Conservation (phyloP, 2,888 invertebrate species). For the Drosophila helvetica region DNA sequence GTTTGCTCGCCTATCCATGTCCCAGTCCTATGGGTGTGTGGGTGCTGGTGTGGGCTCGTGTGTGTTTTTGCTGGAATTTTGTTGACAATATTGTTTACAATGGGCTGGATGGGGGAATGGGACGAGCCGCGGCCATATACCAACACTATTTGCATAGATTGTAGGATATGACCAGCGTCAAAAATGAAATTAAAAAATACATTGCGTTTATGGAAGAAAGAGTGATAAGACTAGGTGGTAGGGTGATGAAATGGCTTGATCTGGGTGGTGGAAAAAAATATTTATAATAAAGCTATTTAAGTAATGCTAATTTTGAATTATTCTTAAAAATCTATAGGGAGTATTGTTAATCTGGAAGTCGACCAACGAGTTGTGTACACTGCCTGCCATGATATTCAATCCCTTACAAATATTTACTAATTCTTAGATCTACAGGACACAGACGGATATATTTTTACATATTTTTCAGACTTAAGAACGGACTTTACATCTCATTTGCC, state of each 20-base stretch:
- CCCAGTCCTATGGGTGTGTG: not conserved
- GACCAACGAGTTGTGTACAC: no score
- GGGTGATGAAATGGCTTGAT: conserved; percentile 6
- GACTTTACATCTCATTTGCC: not conserved
- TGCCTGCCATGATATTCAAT: no score
- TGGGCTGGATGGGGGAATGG: not conserved
- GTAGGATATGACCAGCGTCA: conserved; percentile 22
- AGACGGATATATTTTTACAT: no score
- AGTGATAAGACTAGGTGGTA: conserved; percentile 25
- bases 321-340: no score
- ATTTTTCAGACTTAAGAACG: no score
- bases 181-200: conserved; percentile 31
- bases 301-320: not conserved
- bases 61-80: conserved; percentile 39
- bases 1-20: conserved; percentile 30
- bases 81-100: conserved; percentile 54
- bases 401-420: no score
- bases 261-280: conserved; percentile 12
- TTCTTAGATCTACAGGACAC: no score
- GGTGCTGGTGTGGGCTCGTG: conserved; percentile 10
- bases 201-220: conserved; percentile 4
- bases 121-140: conserved; percentile 7
- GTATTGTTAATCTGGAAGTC: no score
- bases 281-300: conserved; percentile 23
- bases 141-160: conserved; percentile 59